Conservation (phyloP, 2,113 vertebrate species). For the Myanophis thanlyinensis region DNA sequence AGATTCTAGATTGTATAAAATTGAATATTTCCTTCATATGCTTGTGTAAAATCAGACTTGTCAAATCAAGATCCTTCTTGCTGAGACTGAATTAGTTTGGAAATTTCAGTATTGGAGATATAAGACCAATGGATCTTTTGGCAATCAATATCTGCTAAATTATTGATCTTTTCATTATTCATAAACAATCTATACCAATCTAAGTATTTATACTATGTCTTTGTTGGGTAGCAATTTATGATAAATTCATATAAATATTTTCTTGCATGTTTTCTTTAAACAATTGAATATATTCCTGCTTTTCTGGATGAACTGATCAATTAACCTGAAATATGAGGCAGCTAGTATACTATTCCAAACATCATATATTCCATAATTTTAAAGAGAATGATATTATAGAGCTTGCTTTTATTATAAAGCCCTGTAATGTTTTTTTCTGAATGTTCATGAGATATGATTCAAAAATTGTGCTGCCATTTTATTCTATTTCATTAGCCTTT, state of each 20-base stretch:
- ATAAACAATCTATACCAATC: no score
- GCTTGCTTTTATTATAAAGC: constrained; percentile 7
- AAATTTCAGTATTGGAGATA: not conserved
- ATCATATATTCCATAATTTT: constrained; percentile 50
- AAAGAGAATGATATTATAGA: constrained; percentile 53
- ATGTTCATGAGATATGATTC: constrained; percentile 61
- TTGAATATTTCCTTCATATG: not conserved
- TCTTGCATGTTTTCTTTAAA: constrained; percentile 31
- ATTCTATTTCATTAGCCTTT: constrained; percentile 67
- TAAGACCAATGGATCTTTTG: not conserved
- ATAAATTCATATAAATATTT: constrained; percentile 16
- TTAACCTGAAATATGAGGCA: constrained; percentile 64
- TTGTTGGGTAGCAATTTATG: not conserved
- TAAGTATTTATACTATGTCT: not conserved
- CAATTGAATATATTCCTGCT: constrained; percentile 56
- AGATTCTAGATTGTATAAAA: not conserved
- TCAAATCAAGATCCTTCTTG: not conserved
- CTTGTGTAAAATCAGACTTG: not conserved
- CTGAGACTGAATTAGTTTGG: not conserved
- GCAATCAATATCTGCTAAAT: not conserved
- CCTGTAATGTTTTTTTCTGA: constrained; percentile 53
- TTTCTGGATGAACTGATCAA: constrained; percentile 50
- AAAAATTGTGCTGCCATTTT: constrained; percentile 62
- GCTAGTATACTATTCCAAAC: constrained; percentile 58
- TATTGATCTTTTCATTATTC: not conserved